Percentiles rank a stretch among this genome's conserved stretches.
These are phyloP conservation scores for silkworm (Bombyx mori) DNA, from an alignment of 1,140 invertebrate genomes.

Conservation along the genomic window ASM3026992v2 NC_085122.1:14327501-14328000, in stretches of 20 bases:
- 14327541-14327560: no score
- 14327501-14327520: no score
- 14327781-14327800: not conserved
- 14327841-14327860: not conserved
- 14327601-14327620: not conserved
- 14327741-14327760: not conserved
- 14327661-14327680: not conserved
- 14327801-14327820: not conserved
- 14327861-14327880: not conserved
- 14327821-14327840: not conserved
- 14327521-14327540: no score
- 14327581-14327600: no score
- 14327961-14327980: not conserved
- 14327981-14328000: not conserved
- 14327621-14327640: not conserved
- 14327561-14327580: no score
- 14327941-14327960: not conserved
- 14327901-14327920: not conserved
- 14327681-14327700: no score
- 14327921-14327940: not conserved
- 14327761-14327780: not conserved
- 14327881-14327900: not conserved
- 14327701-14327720: not conserved
- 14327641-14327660: not conserved
- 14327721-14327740: not conserved